Base-by-base conservation (phyloP, 2,797 vertebrate genomes). In the Champsocephalus esox region DNA sequence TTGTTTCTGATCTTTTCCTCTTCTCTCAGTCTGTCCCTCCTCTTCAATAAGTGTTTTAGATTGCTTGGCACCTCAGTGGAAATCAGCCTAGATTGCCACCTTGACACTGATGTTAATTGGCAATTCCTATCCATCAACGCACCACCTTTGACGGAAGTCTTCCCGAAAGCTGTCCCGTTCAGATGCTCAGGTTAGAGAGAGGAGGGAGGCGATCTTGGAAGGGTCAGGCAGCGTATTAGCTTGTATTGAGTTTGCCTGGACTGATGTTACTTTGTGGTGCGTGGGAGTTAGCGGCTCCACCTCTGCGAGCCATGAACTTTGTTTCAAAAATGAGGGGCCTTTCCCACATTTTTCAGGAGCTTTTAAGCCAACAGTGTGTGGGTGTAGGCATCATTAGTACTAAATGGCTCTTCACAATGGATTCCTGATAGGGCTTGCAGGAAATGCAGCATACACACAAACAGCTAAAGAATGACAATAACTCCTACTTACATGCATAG, bases 81-180 rank as follows among this genome's bases (percentile, higher is more conserved):
- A 92, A 93, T 93, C 85, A 87, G 82, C 77, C 79, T 61, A 84
- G 92, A 95, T 90, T 92, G 93, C 94, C 92, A 93, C 89, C 76
- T 91, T 92, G 93, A 94, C 93, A 92, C 81, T 50, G 9, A 12
- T 66, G 12, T 91, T 94, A 94, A 94, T 94, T 94, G 89, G 83
- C 90, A 92, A 91, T 93, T 87, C 81, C 80, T 79, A 73, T 73
- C 80, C 64, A 89, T 90, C 87, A 91, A 85, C 66, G 57, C 70
- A 64, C 54, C n/a, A 60, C 78, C 77, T 81, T 82, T 80, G 82
- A 90, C 45, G 55, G 87, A 83, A 85, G 82, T 55, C 66, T 58
- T 70, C 46, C 59, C 64, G 63, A 64, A 38, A 70, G 48, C 61
- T 44, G 70, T 63, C 63, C 66, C 14, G 54, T 54, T 73, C 84